A percentile compares a stretch with the other conserved stretches of the same genome.
phyloP scores from a whole-genome alignment of 2,888 invertebrate species.

The Acleris holmiana region DNA sequence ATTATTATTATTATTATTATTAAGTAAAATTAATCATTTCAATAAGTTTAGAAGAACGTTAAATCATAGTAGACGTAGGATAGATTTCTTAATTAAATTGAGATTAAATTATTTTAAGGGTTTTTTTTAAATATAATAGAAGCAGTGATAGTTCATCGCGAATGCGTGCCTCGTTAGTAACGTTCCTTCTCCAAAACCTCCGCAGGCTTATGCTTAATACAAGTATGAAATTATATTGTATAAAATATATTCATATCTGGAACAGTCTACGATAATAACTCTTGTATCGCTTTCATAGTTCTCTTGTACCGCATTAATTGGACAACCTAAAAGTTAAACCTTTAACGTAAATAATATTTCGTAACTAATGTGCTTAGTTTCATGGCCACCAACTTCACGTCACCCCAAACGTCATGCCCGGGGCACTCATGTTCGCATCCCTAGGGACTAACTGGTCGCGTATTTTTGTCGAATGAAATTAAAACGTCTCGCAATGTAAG shows the following conservation, averaged over 20 bases:
- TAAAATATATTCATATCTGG: too few species aligned
- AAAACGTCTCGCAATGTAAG: slow-evolving; percentile 80
- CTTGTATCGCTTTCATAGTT: too few species aligned
- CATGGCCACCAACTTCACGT: neutral
- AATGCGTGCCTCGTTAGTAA: slow-evolving; percentile 14
- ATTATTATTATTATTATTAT: too few species aligned
- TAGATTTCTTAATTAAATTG: too few species aligned
- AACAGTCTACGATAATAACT: too few species aligned
- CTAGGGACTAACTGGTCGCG: slow-evolving; percentile 51
- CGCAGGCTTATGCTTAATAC: neutral
- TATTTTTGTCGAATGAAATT: slow-evolving; percentile 76
- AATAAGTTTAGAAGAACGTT: too few species aligned
- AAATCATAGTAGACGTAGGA: too few species aligned
- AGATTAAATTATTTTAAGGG: too few species aligned
- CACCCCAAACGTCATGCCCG: neutral
- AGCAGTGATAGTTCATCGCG: slow-evolving; percentile 5
- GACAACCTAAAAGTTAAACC: too few species aligned
- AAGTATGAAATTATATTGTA: neutral
- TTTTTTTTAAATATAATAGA: slow-evolving; percentile 1
- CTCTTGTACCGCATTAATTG: too few species aligned
- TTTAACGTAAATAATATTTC: too few species aligned
- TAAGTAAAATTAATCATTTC: too few species aligned
- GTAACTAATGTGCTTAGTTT: neutral
- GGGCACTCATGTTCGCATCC: slow-evolving; percentile 36
- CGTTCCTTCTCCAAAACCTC: neutral